Conservation (phyloP, 1,140 invertebrate genomes). For the Drosophila truncata region DNA sequence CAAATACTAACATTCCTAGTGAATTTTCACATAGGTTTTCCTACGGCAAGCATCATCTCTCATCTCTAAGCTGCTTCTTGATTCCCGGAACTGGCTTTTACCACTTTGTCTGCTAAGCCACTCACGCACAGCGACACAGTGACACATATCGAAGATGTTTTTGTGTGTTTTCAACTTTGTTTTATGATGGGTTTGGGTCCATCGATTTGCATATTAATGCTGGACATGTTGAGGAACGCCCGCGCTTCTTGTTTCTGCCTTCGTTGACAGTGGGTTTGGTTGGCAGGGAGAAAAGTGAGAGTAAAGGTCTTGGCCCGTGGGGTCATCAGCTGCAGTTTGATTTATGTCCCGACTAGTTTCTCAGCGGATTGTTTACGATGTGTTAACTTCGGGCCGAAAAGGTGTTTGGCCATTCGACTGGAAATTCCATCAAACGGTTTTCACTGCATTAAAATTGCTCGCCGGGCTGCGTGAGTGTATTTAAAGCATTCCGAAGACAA, state of each 20-base stretch:
- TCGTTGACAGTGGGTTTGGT: not conserved
- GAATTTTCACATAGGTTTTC: not conserved
- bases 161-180: constrained; percentile 52
- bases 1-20: not conserved
- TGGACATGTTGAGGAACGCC: constrained; percentile 69
- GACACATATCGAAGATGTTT: constrained; percentile 70
- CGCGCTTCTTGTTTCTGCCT: constrained; percentile 73
- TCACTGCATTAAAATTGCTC: constrained; percentile 74
- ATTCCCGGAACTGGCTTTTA: constrained; percentile 48
- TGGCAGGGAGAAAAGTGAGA: constrained; percentile 65
- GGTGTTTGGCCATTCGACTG: constrained; percentile 61
- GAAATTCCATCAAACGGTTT: constrained; percentile 70
- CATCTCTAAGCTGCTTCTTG: constrained; percentile 26
- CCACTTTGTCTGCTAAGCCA: constrained; percentile 32
- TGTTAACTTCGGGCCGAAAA: constrained; percentile 59
- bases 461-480: constrained; percentile 66
- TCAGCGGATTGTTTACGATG: constrained; percentile 60
- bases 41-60: not conserved
- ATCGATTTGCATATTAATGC: constrained; percentile 79
- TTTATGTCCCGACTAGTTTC: constrained; percentile 59
- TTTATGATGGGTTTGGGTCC: constrained; percentile 61
- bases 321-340: constrained; percentile 53
- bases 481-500: constrained; percentile 56
- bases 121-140: constrained; percentile 75
- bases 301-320: constrained; percentile 57